Base-by-base conservation (phyloP, 2,113 vertebrate genomes). In the Melanostigma gelatinosum region DNA sequence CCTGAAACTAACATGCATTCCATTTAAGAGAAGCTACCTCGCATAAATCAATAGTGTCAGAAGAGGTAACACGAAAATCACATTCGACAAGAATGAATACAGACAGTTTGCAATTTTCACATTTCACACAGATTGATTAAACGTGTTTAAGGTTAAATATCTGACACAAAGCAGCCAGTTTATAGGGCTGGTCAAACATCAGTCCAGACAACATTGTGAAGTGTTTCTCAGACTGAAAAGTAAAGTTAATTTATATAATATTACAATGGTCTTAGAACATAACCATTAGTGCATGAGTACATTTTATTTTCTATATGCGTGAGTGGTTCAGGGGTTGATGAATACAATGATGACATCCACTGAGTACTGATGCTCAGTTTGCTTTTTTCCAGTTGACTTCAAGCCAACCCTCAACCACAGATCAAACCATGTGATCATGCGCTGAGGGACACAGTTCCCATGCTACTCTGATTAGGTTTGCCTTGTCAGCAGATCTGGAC, bases 1-100 rank as follows among this genome's bases (percentile, higher is more conserved):
- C 87, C 91, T 94, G 83, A 38, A 89, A 86, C 10, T 27, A 0
- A 55, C 16, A 66, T 24, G 10, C 63, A 44, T 40, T 27, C 63
- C 0, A 68, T 34, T 57, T 2, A 64, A 54, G 24, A 55, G 34
- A 8, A 15, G 63, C 38, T n/a, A 29, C 11, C 27, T 34, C 3
- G 13, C 58, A 34, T 60, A 1, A 32, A 22, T 6, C 4, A 18
- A 36, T 16, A 6, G 34, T 22, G 18, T 63, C 13, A n/a, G 34
- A 34, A 63, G 38, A 38, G 57, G 13, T 32, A 60, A 60, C 57
- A 11, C 12, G 4, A 34, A 62, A 38, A 38, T 58, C 48, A 10
- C 20, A n/a, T 50, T 16, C 7, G 6, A 50, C 16, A 20, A 50
- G 48, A 50, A 50, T 46, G 3, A 29, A 57, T 57, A 57, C 55